phyloP scores from a whole-genome alignment of 2,113 vertebrate genomes.

The Camelus bactrianus region DNA sequence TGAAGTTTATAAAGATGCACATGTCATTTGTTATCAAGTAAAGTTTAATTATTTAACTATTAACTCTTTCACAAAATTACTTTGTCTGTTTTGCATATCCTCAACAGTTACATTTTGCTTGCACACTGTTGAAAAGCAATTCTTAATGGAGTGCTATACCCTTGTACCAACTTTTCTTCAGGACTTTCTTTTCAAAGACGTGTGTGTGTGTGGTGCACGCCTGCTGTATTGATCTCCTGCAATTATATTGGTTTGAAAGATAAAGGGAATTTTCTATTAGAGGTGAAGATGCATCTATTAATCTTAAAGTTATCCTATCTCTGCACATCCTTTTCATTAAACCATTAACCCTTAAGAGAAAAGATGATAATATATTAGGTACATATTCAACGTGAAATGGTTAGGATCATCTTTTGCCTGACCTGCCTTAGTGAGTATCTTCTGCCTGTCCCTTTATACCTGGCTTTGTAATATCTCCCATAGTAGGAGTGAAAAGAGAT shows the following conservation, averaged over 20 bases:
- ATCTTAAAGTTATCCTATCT: neutral
- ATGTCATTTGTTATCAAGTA: neutral
- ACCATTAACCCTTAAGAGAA: neutral
- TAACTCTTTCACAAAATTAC: neutral
- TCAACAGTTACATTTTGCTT: neutral
- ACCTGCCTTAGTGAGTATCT: neutral
- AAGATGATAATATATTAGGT: neutral
- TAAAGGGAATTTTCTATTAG: neutral
- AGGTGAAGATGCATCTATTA: neutral
- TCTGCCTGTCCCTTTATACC: neutral
- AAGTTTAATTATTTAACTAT: neutral
- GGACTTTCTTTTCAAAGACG: neutral
- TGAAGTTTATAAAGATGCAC: neutral
- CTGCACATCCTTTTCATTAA: neutral
- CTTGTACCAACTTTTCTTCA: neutral
- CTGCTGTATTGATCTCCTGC: neutral
- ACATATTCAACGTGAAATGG: neutral
- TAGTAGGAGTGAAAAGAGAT: neutral
- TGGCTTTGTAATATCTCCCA: neutral
- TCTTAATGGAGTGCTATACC: neutral
- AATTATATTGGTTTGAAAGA: neutral
- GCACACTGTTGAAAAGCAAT: neutral
- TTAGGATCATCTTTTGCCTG: neutral
- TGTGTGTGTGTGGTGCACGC: neutral
- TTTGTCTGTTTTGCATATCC: neutral